phyloP scores from a whole-genome alignment of 1,140 invertebrate species.

The Drosophila kohkoa region DNA sequence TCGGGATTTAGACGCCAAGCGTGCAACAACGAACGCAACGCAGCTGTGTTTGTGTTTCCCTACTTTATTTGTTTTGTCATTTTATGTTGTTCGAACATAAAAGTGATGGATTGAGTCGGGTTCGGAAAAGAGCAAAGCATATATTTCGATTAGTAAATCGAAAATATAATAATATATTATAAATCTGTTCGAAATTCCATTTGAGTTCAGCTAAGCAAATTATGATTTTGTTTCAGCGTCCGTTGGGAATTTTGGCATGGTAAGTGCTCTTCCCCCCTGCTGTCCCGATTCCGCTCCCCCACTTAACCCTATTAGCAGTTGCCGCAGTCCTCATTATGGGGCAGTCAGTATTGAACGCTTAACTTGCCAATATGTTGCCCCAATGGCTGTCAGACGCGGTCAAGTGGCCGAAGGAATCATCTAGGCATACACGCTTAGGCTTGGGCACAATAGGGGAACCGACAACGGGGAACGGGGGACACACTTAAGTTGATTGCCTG shows the following conservation, averaged over 20 bases:
- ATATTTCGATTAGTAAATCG: too few species aligned
- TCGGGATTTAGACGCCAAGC: constrained; percentile 42
- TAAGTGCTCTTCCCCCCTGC: constrained; percentile 1
- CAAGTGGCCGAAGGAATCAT: constrained; percentile 39
- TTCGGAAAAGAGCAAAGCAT: neutral
- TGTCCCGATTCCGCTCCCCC: neutral
- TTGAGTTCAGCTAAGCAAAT: neutral
- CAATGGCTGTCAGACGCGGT: constrained; percentile 42
- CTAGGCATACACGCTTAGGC: constrained; percentile 4
- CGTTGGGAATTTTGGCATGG: constrained; percentile 6
- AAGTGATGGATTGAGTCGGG: constrained; percentile 19
- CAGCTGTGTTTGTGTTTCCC: neutral
- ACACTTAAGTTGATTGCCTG: constrained; percentile 13
- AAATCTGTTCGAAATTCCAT: neutral
- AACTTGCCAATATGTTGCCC: constrained; percentile 13
- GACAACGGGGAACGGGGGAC: neutral
- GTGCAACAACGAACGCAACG: constrained; percentile 33
- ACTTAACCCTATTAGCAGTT: constrained; percentile 2
- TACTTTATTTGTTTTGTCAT: neutral
- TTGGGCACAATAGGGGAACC: too few species aligned
- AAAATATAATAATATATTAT: too few species aligned
- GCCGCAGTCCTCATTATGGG: constrained; percentile 11
- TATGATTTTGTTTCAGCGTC: constrained; percentile 17
- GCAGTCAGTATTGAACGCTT: constrained; percentile 32
- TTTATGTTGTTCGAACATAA: neutral